Conservation (phyloP, 2,113 vertebrate genomes). For the Chaetodon trifascialis region DNA sequence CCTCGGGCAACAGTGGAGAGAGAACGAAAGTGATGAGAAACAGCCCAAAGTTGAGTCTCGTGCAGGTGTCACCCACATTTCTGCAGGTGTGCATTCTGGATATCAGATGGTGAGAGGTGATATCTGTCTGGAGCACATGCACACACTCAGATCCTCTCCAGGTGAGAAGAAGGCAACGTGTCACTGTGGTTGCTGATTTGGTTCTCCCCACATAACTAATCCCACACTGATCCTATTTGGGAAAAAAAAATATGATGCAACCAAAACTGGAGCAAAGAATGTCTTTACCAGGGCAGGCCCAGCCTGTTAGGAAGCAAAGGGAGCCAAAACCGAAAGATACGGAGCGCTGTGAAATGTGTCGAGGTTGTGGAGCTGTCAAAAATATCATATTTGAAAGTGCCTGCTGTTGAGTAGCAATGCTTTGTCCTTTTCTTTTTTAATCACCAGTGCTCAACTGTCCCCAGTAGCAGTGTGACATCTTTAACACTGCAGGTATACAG, state of each 20-base stretch:
- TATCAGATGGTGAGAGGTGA: conserved; percentile 71
- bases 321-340: conserved; percentile 39
- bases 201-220: conserved; percentile 74
- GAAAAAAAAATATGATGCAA: conserved; percentile 70
- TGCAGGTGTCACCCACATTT: conserved; percentile 68
- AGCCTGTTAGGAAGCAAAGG: conserved; percentile 46
- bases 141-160: conserved; percentile 56
- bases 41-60: conserved; percentile 1
- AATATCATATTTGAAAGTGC: conserved; percentile 48
- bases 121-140: conserved; percentile 55
- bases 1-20: conserved; percentile 11
- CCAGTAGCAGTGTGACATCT: conserved; percentile 65
- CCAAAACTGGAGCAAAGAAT: conserved; percentile 68
- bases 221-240: conserved; percentile 75
- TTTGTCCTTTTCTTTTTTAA: conserved; percentile 63
- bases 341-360: conserved; percentile 39
- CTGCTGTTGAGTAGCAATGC: conserved; percentile 36
- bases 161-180: conserved; percentile 64
- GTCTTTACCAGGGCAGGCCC: conserved; percentile 56
- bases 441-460: conserved; percentile 60
- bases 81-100: conserved; percentile 77
- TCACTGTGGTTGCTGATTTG: conserved; percentile 77
- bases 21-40: background rate
- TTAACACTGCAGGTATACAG: conserved; percentile 67
- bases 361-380: conserved; percentile 60